Conservation (phyloP, 1,140 invertebrate genomes). For the Dendrolimus kikuchii region DNA sequence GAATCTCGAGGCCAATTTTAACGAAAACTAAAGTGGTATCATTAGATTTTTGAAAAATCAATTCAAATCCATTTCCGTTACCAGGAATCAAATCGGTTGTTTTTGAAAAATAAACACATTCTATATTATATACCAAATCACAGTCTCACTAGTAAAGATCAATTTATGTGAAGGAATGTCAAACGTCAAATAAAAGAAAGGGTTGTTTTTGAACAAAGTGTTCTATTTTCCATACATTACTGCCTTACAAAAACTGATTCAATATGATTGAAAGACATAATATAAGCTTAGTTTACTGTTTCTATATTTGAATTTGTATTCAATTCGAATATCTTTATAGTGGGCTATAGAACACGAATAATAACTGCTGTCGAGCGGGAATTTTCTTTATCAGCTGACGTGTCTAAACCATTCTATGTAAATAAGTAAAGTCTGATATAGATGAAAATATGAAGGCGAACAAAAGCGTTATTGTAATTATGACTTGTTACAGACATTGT, state of each 20-base stretch:
- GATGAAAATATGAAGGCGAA: constrained; percentile 15
- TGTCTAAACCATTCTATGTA: constrained; percentile 9
- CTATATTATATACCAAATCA: too few relatives aligned
- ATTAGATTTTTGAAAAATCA: too few relatives aligned
- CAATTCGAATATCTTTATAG: too few relatives aligned
- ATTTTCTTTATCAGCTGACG: not conserved
- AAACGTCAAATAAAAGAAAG: not conserved
- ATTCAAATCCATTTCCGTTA: too few relatives aligned
- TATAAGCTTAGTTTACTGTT: not conserved
- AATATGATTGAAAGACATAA: not conserved
- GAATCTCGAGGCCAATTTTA: too few relatives aligned
- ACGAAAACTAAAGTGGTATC: too few relatives aligned
- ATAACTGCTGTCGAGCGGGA: not conserved
- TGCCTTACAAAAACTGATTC: not conserved
- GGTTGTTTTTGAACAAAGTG: constrained; percentile 3
- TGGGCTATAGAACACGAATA: too few relatives aligned
- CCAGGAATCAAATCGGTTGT: too few relatives aligned
- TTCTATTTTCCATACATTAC: not conserved
- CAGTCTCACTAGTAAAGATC: too few relatives aligned
- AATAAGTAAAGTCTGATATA: not conserved
- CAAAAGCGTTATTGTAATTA: constrained; percentile 17
- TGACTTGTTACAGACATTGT: constrained; percentile 17
- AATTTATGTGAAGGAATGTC: too few relatives aligned
- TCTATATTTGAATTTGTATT: too few relatives aligned
- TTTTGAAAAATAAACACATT: too few relatives aligned